Evolutionary conservation across 1,140 invertebrate genomes (phyloP).

Genomic region (Trissolcus basalis): DNA sequence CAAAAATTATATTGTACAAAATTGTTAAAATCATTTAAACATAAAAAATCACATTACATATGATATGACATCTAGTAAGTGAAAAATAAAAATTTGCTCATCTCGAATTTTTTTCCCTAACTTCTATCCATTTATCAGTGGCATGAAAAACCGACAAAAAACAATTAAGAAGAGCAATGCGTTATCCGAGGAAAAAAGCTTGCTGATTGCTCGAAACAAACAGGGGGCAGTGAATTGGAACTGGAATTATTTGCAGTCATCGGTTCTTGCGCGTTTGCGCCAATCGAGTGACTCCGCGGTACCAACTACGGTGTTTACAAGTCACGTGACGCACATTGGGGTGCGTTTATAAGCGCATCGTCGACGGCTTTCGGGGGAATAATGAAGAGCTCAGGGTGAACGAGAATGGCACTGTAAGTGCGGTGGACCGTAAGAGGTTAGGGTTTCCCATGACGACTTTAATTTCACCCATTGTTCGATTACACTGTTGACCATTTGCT

Average conservation of each 20-base stretch:
- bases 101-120: no score
- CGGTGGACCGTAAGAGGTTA: slow-evolving; percentile 71
- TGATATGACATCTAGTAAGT: no score
- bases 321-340: slow-evolving; percentile 63
- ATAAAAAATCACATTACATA: no score
- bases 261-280: slow-evolving; percentile 20
- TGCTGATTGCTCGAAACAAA: slow-evolving; percentile 10
- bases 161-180: no score
- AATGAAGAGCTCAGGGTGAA: slow-evolving; percentile 63
- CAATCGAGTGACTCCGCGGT: slow-evolving; percentile 38
- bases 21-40: no score
- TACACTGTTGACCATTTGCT: slow-evolving; percentile 62
- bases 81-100: no score
- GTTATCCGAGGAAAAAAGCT: no score
- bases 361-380: slow-evolving; percentile 53
- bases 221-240: slow-evolving; percentile 2
- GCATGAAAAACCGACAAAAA: background rate
- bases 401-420: slow-evolving; percentile 59
- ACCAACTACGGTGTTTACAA: slow-evolving; percentile 66
- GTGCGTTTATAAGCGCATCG: slow-evolving; percentile 60
- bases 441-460: slow-evolving; percentile 74
- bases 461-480: slow-evolving; percentile 69
- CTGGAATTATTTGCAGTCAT: slow-evolving; percentile 16
- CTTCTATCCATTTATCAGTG: no score
- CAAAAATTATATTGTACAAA: no score